Evolutionary conservation across 2,888 invertebrate genomes (phyloP), one percentile per base, ranked within the genome.

Genomic region (Microplitis deprimator): DNA sequence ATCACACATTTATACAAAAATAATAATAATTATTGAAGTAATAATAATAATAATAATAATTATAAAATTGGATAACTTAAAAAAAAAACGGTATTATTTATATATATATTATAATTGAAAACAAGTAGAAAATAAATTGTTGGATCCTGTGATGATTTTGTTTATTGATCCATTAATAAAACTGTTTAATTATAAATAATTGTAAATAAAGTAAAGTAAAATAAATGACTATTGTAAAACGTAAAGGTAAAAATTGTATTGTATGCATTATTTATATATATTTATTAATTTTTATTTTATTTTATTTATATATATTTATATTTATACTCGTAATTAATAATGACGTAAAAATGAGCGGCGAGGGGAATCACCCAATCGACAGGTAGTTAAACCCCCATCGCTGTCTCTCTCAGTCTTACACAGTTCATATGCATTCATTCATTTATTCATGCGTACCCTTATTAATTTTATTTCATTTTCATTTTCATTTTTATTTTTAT

Each of bases 1-100:
- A 88, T 87, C 89, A 88, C 89, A 89, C 89, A 89, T 89, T 89
- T 89, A 89, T 89, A 89, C 87, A 89, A 89, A 89, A 89, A 87
- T 87, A 88, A 87, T 84, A 85, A 85, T 84, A 81, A 82, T 82
- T 78, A 84, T 85, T 80, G 83, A 82, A 80, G 79, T 77, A 74
- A 75, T 77, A 76, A 61, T 78, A 62, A 61, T 78, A 62, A 76
- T 50, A 73, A 79, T 64, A 75, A 73, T 16, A 77, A 74, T 40
- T 41, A 74, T 65, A 73, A 78, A 78, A 81, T 86, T 84, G 82
- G 82, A 85, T 85, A 87, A 88, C 84, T 85, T 85, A 87, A 50
- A 13, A n/a, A 50, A 50, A 87, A 83, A 85, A 88, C 82, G 83
- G 83, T 81, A 82, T 85, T 85, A 85, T 84, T 85, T 84, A 77